phyloP scores from a whole-genome alignment of 23 tunicate genomes.

The Ciona savignyi region DNA sequence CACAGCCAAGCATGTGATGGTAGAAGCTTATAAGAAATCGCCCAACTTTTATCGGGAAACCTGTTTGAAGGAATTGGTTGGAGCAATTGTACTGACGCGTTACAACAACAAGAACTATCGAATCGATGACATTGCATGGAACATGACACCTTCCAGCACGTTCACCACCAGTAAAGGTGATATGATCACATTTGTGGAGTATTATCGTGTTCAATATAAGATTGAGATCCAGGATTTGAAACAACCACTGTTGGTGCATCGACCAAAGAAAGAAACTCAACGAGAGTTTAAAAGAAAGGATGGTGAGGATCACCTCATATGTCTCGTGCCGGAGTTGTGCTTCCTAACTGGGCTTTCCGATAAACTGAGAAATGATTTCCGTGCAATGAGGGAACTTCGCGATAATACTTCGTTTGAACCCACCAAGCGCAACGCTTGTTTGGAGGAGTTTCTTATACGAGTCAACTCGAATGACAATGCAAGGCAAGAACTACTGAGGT shows the following conservation, averaged over 20 bases:
- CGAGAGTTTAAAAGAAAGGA: slow-evolving; percentile 33
- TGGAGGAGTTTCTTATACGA: slow-evolving; percentile 53
- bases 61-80: slow-evolving; percentile 71
- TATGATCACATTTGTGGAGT: slow-evolving; percentile 48
- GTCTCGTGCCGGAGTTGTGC: slow-evolving; percentile 90
- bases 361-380: slow-evolving; percentile 49
- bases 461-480: slow-evolving; percentile 42
- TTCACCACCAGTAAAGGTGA: slow-evolving; percentile 81
- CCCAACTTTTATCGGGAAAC: slow-evolving; percentile 23
- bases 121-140: slow-evolving; percentile 88
- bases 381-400: slow-evolving; percentile 79
- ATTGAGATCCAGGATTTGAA: slow-evolving; percentile 58
- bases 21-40: slow-evolving; percentile 16
- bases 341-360: slow-evolving; percentile 84
- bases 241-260: slow-evolving; percentile 88
- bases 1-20: slow-evolving; percentile 68
- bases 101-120: slow-evolving; percentile 97
- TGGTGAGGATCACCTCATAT: slow-evolving; percentile 36
- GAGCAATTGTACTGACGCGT: slow-evolving; percentile 70
- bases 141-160: slow-evolving; percentile 67
- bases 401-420: slow-evolving; percentile 60
- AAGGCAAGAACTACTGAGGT: slow-evolving; percentile 46
- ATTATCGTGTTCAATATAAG: slow-evolving; percentile 65
- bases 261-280: slow-evolving; percentile 69
- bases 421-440: slow-evolving; percentile 15